Base-by-base conservation (phyloP, 2,888 invertebrate species). In the Synergus gifuensis region DNA sequence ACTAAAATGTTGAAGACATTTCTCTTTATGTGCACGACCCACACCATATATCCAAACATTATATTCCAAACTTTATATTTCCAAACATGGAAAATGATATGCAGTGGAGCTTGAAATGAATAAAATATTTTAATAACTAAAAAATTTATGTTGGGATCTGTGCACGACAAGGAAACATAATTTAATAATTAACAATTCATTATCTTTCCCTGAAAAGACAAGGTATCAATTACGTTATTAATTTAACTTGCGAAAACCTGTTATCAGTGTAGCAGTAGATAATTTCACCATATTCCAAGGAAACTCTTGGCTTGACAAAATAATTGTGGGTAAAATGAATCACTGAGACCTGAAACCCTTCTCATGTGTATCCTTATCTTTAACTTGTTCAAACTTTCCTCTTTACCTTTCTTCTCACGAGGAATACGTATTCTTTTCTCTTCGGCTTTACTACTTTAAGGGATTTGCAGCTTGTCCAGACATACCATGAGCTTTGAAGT, bases 401-500 rank as follows among this genome's bases (percentile, higher is more conserved):
- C 12, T n/a, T 42, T 66, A 11, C 18, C 22, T 44, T 67, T 14
- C 44, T 22, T 46, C 14, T 67, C 44, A 67, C 18, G 44, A 67
- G n/a, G 22, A 11, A 28, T 46, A 67, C 12, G 60, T 60, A 60
- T 60, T 60, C 49, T 67, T 67, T 42, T 67, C 44, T 28, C 46
- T 28, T 46, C 46, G 69, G 46, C 46, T 69, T 49, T 49, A 46
- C 66, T 42, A 42, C 28, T 73, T 54, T 54, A 73, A 73, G 54
- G 73, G 73, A 54, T 73, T 54, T 73, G 66, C 66, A 42, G 66
- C 66, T 40, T 73, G 73, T 73, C 54, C 49, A 73, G 73, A 73
- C 54, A 36, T 73, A 73, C 73, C 49, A 11, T 73, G 40, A 73
- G 73, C 73, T 73, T 73, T 73, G 49, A 73, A 73, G 73, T 73